Conservation (phyloP, 2,113 vertebrate genomes). For the Actenoides hombroni region DNA sequence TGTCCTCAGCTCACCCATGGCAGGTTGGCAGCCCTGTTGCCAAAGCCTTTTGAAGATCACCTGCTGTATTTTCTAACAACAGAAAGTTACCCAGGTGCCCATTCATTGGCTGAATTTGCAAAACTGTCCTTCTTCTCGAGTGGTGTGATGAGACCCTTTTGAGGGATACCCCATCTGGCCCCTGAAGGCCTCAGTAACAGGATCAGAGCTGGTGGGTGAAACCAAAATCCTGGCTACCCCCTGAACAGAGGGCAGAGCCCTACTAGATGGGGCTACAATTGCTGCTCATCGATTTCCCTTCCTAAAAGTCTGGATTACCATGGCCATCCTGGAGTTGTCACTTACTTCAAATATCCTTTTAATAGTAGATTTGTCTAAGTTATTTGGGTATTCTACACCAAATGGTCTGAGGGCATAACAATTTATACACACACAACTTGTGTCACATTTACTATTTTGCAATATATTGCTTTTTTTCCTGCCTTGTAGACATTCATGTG, state of each 20-base stretch:
- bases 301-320: background rate
- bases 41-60: background rate
- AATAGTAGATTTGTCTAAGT: background rate
- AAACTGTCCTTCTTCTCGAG: background rate
- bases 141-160: background rate
- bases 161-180: background rate
- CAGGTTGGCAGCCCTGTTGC: accelerated
- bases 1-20: accelerated
- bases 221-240: background rate
- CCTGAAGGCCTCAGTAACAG: background rate
- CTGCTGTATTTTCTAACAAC: background rate
- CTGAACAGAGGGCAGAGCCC: background rate
- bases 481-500: background rate
- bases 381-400: background rate
- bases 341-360: background rate
- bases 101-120: accelerated
- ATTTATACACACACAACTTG: background rate
- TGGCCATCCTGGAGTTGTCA: background rate
- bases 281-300: background rate
- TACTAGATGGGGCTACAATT: background rate
- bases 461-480: background rate
- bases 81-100: background rate
- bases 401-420: background rate
- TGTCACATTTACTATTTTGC: background rate
- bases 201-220: background rate